Conservation (phyloP, 2,888 invertebrate species). For the Plebejus argus region DNA sequence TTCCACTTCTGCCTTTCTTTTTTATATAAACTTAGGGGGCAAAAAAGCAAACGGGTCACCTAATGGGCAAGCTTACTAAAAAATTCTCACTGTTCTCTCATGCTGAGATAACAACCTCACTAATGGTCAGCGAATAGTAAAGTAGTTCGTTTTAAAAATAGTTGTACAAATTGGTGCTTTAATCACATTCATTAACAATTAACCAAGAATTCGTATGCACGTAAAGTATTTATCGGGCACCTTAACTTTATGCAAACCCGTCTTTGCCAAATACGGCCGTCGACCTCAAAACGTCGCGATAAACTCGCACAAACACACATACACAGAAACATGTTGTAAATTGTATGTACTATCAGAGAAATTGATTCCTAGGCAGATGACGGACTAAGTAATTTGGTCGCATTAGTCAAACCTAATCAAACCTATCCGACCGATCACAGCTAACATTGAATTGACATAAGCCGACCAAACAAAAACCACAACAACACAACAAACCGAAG, state of each 20-base stretch:
- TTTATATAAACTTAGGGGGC: no score
- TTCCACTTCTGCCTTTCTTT: no score
- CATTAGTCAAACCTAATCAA: no score
- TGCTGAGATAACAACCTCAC: background rate
- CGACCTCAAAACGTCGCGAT: slow-evolving; percentile 39
- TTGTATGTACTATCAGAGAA: no score
- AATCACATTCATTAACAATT: slow-evolving; percentile 23
- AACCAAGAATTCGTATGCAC: slow-evolving; percentile 26
- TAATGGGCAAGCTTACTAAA: background rate
- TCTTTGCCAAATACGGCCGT: slow-evolving; percentile 41
- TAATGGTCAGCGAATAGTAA: background rate
- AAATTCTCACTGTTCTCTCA: background rate
- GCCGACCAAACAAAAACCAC: no score
- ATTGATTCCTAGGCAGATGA: no score
- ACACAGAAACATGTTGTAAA: background rate
- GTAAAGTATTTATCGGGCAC: slow-evolving; percentile 27
- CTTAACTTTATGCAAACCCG: slow-evolving; percentile 4
- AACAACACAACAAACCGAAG: no score
- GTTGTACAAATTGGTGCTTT: slow-evolving; percentile 20
- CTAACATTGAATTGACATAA: no score
- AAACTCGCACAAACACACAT: slow-evolving; percentile 19
- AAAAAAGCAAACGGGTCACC: background rate
- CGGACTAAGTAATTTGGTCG: no score
- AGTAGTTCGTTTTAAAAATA: background rate
- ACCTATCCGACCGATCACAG: no score